phyloP scores from a whole-genome alignment of 2,797 vertebrate species.

The Pteropus rufus region DNA sequence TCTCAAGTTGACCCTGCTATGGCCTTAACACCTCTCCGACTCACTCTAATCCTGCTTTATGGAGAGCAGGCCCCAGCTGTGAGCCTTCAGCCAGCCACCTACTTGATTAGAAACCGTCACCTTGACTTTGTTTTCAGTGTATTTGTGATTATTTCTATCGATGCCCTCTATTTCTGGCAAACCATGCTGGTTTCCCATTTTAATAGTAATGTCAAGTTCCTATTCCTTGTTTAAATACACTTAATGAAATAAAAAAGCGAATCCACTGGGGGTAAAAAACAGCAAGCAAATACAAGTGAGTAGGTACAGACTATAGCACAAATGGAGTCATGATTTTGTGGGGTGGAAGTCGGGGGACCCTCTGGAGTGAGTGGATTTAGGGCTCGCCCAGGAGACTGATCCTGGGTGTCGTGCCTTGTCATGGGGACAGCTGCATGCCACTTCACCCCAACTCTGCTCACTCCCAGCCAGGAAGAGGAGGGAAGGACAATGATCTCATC shows the following conservation, averaged over 20 bases:
- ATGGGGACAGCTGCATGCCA: rapidly evolving
- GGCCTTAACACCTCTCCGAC: rapidly evolving
- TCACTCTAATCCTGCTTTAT: rapidly evolving
- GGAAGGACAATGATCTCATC: not conserved
- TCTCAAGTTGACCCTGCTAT: rapidly evolving
- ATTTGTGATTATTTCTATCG: not conserved
- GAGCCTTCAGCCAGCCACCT: rapidly evolving
- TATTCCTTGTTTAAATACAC: not conserved
- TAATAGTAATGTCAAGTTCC: not conserved
- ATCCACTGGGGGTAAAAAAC: not conserved
- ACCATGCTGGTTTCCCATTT: not conserved
- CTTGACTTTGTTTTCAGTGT: not conserved
- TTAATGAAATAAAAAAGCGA: not conserved
- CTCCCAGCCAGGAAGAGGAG: not conserved
- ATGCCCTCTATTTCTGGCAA: not conserved
- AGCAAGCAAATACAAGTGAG: not conserved
- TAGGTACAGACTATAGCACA: not conserved
- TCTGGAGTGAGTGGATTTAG: not conserved
- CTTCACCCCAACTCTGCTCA: not conserved
- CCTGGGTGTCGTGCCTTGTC: too few relatives aligned
- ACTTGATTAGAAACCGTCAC: not conserved
- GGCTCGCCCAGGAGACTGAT: not conserved
- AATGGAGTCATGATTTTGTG: rapidly evolving
- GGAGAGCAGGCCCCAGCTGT: not conserved
- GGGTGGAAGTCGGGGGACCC: not conserved